phyloP scores from a whole-genome alignment of 2,888 invertebrate genomes.

The Brachyopa scutellaris region DNA sequence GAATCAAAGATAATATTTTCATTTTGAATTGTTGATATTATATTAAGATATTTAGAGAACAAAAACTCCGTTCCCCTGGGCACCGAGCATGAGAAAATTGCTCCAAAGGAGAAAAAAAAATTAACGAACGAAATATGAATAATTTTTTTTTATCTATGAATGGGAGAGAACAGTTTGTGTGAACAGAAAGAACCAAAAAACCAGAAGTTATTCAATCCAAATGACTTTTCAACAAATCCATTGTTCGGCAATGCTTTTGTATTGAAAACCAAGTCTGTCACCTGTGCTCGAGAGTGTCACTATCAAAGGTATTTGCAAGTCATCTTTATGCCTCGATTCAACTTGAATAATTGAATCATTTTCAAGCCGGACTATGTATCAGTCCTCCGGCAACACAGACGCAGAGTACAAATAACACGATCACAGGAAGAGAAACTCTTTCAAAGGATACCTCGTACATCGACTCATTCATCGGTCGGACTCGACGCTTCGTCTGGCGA shows the following conservation, averaged over 20 bases:
- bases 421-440: slow-evolving; percentile 63
- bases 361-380: slow-evolving; percentile 17
- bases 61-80: slow-evolving; percentile 29
- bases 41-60: slow-evolving; percentile 33
- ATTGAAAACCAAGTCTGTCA: slow-evolving; percentile 45
- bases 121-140: slow-evolving; percentile 26
- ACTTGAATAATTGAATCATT: slow-evolving; percentile 59
- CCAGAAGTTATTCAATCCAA: slow-evolving; percentile 66
- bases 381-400: slow-evolving; percentile 22
- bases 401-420: slow-evolving; percentile 39
- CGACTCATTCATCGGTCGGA: slow-evolving; percentile 22
- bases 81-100: slow-evolving; percentile 36
- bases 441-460: slow-evolving; percentile 48
- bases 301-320: slow-evolving; percentile 64
- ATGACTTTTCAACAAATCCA: slow-evolving; percentile 51
- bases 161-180: slow-evolving; percentile 24
- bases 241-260: slow-evolving; percentile 38
- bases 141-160: slow-evolving; percentile 40
- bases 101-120: neutral
- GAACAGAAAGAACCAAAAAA: slow-evolving; percentile 50
- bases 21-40: slow-evolving; percentile 25
- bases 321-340: slow-evolving; percentile 42
- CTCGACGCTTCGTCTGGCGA: slow-evolving; percentile 39
- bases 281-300: slow-evolving; percentile 54
- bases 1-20: slow-evolving; percentile 44